Evolutionary conservation across 1,140 invertebrate genomes (phyloP).

Genomic region (Pseudomyrmex sp.): DNA sequence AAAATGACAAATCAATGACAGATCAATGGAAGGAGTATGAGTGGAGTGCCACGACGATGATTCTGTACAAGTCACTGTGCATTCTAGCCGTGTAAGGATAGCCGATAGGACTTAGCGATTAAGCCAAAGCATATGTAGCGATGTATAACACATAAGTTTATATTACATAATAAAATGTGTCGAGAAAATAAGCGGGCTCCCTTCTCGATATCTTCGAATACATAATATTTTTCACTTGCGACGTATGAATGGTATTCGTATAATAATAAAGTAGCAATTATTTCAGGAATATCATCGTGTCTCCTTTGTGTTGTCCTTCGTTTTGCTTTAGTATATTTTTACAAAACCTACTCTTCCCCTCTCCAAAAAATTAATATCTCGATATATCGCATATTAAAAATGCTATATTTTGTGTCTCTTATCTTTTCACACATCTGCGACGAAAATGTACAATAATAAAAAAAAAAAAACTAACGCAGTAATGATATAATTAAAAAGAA

Average conservation of each 20-base stretch:
- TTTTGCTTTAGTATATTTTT: background rate
- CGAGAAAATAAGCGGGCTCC: slow-evolving; percentile 74
- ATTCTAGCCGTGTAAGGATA: slow-evolving; percentile 82
- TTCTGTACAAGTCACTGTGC: slow-evolving; percentile 82
- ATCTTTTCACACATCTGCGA: background rate
- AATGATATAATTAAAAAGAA: too few species aligned
- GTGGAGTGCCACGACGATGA: slow-evolving; percentile 71
- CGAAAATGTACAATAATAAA: too few species aligned
- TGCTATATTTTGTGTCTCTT: background rate
- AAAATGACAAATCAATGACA: slow-evolving; percentile 73
- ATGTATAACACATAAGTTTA: slow-evolving; percentile 84
- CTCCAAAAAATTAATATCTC: background rate
- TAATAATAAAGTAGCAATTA: slow-evolving; percentile 70
- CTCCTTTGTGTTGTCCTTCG: slow-evolving; percentile 30
- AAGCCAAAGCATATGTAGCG: slow-evolving; percentile 81
- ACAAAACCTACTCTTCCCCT: too few species aligned
- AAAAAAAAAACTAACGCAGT: too few species aligned
- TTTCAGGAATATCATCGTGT: slow-evolving; percentile 63
- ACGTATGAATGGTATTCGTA: slow-evolving; percentile 71
- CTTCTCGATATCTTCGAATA: slow-evolving; percentile 67
- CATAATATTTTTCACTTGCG: slow-evolving; percentile 72
- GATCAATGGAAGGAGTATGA: slow-evolving; percentile 47
- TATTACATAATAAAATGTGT: slow-evolving; percentile 85
- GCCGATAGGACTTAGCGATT: slow-evolving; percentile 78
- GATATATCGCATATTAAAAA: background rate